A percentile compares a stretch with the other conserved stretches of the same genome.
phyloP scores from a whole-genome alignment of 1,140 invertebrate genomes.

The Notospermus geniculatus region DNA sequence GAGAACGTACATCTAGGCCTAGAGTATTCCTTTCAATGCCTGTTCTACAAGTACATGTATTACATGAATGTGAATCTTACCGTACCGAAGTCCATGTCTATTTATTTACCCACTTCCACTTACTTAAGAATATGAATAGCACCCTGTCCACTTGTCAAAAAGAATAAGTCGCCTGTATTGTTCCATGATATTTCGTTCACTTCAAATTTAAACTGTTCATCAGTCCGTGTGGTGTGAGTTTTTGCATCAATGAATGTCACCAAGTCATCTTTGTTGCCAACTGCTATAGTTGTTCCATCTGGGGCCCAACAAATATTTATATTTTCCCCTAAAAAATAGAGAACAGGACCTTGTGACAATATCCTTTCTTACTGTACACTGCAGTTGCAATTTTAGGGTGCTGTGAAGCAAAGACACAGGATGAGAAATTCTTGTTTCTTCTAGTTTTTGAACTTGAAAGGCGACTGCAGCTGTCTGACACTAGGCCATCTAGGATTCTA shows the following conservation, averaged over 20 bases:
- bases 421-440: too few relatives aligned
- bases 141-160: slow-evolving; percentile 91
- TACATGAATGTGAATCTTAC: too few relatives aligned
- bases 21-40: too few relatives aligned
- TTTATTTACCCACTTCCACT: slow-evolving; percentile 29
- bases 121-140: slow-evolving; percentile 88
- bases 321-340: slow-evolving; percentile 73
- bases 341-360: neutral
- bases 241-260: slow-evolving; percentile 94
- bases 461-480: too few relatives aligned
- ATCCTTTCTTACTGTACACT: too few relatives aligned
- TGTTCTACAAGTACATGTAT: too few relatives aligned
- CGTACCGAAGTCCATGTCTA: too few relatives aligned
- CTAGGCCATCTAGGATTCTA: too few relatives aligned
- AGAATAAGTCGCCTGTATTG: slow-evolving; percentile 90
- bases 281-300: slow-evolving; percentile 92
- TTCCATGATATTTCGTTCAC: slow-evolving; percentile 99
- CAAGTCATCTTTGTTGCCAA: slow-evolving; percentile 96
- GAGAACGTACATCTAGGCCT: too few relatives aligned
- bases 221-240: slow-evolving; percentile 76
- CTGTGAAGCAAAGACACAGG: too few relatives aligned
- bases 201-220: slow-evolving; percentile 96
- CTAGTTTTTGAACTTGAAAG: too few relatives aligned
- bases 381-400: too few relatives aligned
- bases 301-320: slow-evolving; percentile 98